Evolutionary conservation across 2,113 vertebrate genomes (phyloP).

Genomic region (Clinocottus analis): DNA sequence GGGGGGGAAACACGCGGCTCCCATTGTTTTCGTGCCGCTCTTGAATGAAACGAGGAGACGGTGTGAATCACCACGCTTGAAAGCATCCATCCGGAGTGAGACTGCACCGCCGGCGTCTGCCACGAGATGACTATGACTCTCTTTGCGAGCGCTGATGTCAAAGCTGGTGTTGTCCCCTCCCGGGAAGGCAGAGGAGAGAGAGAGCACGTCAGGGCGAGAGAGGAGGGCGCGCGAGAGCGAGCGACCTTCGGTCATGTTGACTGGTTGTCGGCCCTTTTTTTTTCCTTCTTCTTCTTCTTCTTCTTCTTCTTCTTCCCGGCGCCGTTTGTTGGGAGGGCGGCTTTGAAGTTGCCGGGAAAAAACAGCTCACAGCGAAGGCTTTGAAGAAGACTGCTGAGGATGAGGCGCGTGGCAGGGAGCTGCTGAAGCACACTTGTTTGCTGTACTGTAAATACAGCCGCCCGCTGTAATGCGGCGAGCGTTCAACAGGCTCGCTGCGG

Average conservation of each 20-base stretch:
- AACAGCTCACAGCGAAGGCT: slow-evolving; percentile 68
- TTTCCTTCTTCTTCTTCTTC: no score
- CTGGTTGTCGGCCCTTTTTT: slow-evolving; percentile 62
- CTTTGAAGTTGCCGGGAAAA: slow-evolving; percentile 74
- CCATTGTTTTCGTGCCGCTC: slow-evolving; percentile 33
- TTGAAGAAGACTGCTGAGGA: slow-evolving; percentile 63
- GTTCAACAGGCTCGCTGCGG: not conserved
- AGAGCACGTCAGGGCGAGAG: not conserved
- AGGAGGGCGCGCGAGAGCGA: slow-evolving; percentile 33
- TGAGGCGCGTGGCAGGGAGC: slow-evolving; percentile 55
- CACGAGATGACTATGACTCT: slow-evolving; percentile 41
- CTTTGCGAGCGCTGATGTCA: slow-evolving; percentile 38
- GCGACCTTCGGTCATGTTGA: slow-evolving; percentile 70
- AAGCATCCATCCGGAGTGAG: slow-evolving; percentile 59
- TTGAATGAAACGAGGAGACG: slow-evolving; percentile 52
- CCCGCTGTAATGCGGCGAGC: slow-evolving; percentile 21
- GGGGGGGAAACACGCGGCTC: slow-evolving; percentile 30
- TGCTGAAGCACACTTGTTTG: slow-evolving; percentile 33
- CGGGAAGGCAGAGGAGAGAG: slow-evolving; percentile 7
- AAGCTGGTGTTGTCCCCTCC: slow-evolving; percentile 37
- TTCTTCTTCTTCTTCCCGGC: no score
- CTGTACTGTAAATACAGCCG: slow-evolving; percentile 66
- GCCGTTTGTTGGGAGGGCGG: slow-evolving; percentile 60
- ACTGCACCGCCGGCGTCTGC: slow-evolving; percentile 14
- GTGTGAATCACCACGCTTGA: slow-evolving; percentile 51